Evolutionary conservation across 2,113 vertebrate genomes (phyloP), one percentile per base, ranked within the genome.

Genomic region (Stigmatopora nigra): DNA sequence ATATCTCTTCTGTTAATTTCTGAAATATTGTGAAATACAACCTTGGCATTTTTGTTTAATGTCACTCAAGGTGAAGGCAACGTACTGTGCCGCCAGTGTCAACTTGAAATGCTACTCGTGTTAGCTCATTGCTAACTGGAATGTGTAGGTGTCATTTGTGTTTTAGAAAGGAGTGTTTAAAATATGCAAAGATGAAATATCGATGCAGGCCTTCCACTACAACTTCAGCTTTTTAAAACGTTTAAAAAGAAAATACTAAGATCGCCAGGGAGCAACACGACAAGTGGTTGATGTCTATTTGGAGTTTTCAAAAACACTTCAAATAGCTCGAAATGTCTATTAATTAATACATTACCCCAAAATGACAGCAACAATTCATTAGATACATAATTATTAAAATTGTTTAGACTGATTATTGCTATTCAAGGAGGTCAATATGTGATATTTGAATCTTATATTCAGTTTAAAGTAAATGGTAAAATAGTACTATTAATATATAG

Each of bases 21-120:
- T 8, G 36, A 45, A 31, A 0, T 51, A 2, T 17, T 10, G 35
- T 45, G 5, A 25, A 35, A 10, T 15, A n/a, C 2, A 31, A 73
- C 19, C 5, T 20, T 20, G 5, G 36, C 63, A 58, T 65, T 10
- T 36, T n/a, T 1, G 8, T 55, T 17, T 62, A 22, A 48, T 64
- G 57, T 69, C 64, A 69, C 51, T 55, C 68, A 80, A 78, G 70
- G 74, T 78, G 68, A 80, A 61, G 25, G 14, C 16, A 64, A 35
- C 59, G 38, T 4, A 41, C 44, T 44, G 45, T 51, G 52, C 46
- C 31, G 36, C 25, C 31, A 36, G 62, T 64, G 25, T 14, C 11
- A 64, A 64, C 25, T 64, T 64, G 7, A 38, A 45, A 46, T 35
- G 48, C 7, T 35, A 31, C 48, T 35, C 16, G 31, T 19, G 35